Evolutionary conservation across 2,888 invertebrate genomes (phyloP).

Genomic region (Polyommatus iphigenia): DNA sequence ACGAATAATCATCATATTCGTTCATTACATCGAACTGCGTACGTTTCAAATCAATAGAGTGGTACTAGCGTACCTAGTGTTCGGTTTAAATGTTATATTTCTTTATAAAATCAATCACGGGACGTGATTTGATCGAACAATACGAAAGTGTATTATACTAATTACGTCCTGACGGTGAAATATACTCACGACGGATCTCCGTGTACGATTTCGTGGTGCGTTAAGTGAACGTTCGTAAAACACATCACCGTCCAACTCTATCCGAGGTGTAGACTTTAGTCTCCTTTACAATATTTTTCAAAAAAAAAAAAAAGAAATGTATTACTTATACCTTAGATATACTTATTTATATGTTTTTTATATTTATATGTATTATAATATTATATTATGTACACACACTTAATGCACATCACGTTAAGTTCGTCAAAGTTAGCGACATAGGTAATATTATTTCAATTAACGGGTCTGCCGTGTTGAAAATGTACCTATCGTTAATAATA

Average conservation of each 20-base stretch:
- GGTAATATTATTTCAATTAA: too few species aligned
- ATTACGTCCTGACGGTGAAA: neutral
- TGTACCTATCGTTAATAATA: too few species aligned
- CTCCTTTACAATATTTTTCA: neutral
- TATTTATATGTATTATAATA: too few species aligned
- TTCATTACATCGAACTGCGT: neutral
- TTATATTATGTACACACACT: too few species aligned
- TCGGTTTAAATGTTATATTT: slow-evolving; percentile 35
- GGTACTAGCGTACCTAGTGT: slow-evolving; percentile 33
- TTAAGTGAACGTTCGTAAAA: slow-evolving; percentile 33
- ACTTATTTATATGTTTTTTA: neutral
- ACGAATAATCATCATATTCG: neutral
- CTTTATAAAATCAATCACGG: slow-evolving; percentile 30
- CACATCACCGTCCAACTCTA: slow-evolving; percentile 5
- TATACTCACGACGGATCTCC: slow-evolving; percentile 1
- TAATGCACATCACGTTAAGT: too few species aligned
- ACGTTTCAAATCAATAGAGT: slow-evolving; percentile 32
- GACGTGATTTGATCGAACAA: neutral
- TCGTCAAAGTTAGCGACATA: too few species aligned
- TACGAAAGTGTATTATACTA: slow-evolving; percentile 7
- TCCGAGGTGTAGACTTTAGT: neutral
- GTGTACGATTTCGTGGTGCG: neutral
- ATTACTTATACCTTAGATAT: neutral
- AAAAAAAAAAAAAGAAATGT: neutral
- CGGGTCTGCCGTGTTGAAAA: too few species aligned